Conservation (phyloP, 2,797 vertebrate genomes). For the Botia almorhae region DNA sequence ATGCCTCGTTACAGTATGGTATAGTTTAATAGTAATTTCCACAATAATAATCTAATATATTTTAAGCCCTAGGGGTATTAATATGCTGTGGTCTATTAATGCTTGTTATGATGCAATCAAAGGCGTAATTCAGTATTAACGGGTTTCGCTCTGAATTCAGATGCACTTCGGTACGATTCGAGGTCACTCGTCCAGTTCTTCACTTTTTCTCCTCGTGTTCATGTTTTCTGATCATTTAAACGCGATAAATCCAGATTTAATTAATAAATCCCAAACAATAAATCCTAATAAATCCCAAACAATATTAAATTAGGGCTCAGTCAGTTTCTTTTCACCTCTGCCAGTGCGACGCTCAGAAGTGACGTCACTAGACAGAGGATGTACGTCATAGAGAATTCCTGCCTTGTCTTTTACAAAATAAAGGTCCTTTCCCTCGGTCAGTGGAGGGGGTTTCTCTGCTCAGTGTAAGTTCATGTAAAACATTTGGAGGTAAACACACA, state of each 20-base stretch:
- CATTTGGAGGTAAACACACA: too few species aligned
- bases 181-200: not conserved
- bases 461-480: too few species aligned
- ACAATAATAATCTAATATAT: too few species aligned
- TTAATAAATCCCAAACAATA: not conserved
- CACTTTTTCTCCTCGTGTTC: not conserved
- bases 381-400: not conserved
- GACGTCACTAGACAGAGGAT: not conserved
- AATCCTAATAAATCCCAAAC: not conserved
- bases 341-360: not conserved
- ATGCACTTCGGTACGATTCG: not conserved
- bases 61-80: too few species aligned
- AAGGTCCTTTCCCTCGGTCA: not conserved
- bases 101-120: not conserved
- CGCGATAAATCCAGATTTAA: not conserved
- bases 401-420: not conserved
- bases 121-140: not conserved
- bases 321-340: constrained; percentile 1
- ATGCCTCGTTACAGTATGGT: too few species aligned
- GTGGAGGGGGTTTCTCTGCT: too few species aligned
- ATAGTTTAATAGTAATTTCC: too few species aligned
- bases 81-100: not conserved
- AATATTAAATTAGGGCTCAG: too few species aligned
- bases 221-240: not conserved
- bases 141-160: not conserved